Conservation (phyloP, 2,888 invertebrate genomes). For the Endotricha flammealis region DNA sequence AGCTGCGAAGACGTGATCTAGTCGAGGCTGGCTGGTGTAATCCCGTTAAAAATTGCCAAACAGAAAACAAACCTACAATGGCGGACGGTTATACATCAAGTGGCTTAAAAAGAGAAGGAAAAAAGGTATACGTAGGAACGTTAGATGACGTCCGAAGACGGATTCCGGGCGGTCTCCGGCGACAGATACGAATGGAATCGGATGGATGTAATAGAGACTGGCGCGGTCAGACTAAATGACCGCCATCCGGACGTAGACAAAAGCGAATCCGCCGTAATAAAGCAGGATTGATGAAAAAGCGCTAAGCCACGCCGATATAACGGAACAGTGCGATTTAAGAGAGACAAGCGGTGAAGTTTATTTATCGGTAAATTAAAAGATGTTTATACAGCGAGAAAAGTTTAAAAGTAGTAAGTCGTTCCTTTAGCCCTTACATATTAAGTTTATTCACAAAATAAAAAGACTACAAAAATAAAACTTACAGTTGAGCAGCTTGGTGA, state of each 20-base stretch:
- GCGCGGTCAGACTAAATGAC: slow-evolving; percentile 72
- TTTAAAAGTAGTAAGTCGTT: no score
- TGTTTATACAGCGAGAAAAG: no score
- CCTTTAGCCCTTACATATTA: no score
- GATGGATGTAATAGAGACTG: slow-evolving; percentile 67
- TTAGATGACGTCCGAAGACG: slow-evolving; percentile 63
- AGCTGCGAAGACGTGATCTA: slow-evolving; percentile 70
- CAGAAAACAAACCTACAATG: slow-evolving; percentile 70
- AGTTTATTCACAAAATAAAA: no score
- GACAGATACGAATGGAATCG: slow-evolving; percentile 76
- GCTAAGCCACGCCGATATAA: slow-evolving; percentile 80
- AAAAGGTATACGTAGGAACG: slow-evolving; percentile 44
- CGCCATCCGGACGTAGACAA: slow-evolving; percentile 72
- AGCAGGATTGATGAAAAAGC: slow-evolving; percentile 80
- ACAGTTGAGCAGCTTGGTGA: no score
- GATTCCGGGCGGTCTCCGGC: slow-evolving; percentile 52
- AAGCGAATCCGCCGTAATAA: slow-evolving; percentile 76
- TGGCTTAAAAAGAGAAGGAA: slow-evolving; percentile 56
- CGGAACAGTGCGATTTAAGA: slow-evolving; percentile 26
- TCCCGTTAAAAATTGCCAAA: slow-evolving; percentile 77
- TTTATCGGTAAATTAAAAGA: no score
- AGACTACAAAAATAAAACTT: no score
- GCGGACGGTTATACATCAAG: slow-evolving; percentile 61
- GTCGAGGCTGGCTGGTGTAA: slow-evolving; percentile 51
- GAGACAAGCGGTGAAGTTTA: slow-evolving; percentile 28